Conservation (phyloP, 2,113 vertebrate genomes). For the Myodes glareolus region DNA sequence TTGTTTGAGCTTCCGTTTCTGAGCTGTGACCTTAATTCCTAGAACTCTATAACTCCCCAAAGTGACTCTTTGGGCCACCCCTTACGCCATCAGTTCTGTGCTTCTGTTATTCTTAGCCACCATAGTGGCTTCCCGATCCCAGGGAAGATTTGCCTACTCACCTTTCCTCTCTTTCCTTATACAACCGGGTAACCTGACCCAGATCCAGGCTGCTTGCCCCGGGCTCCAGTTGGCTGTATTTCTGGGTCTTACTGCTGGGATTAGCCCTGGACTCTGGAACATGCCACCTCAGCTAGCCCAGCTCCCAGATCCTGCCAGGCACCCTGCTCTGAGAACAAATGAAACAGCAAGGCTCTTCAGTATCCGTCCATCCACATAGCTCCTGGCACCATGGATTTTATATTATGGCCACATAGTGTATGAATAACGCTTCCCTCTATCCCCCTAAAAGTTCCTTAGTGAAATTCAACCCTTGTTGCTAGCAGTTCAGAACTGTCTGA, state of each 20-base stretch:
- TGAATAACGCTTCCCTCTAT: not conserved
- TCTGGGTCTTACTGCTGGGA: not conserved
- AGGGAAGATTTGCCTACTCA: not conserved
- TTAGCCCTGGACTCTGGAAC: conserved; percentile 38
- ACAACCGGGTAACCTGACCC: not conserved
- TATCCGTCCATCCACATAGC: not conserved
- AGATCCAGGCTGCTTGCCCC: not conserved
- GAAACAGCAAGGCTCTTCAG: not conserved
- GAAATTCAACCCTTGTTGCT: not conserved
- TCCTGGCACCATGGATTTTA: not conserved
- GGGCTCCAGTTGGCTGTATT: not conserved
- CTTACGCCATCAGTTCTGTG: not conserved
- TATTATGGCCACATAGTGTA: not conserved
- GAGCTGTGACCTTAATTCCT: not conserved
- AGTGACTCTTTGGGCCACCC: not conserved
- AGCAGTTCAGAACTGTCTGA: not conserved
- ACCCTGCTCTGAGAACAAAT: not conserved
- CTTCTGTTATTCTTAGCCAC: not conserved
- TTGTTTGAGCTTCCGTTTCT: not conserved
- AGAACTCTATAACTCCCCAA: not conserved
- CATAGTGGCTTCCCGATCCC: not conserved
- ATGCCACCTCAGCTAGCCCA: not conserved
- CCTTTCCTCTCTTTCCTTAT: not conserved
- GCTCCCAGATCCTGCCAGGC: not conserved
- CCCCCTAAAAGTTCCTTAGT: not conserved